Percentiles rank a stretch among this genome's conserved stretches.
Conservation (phyloP, 1,140 invertebrate genomes). For the Lethrus apterus region DNA sequence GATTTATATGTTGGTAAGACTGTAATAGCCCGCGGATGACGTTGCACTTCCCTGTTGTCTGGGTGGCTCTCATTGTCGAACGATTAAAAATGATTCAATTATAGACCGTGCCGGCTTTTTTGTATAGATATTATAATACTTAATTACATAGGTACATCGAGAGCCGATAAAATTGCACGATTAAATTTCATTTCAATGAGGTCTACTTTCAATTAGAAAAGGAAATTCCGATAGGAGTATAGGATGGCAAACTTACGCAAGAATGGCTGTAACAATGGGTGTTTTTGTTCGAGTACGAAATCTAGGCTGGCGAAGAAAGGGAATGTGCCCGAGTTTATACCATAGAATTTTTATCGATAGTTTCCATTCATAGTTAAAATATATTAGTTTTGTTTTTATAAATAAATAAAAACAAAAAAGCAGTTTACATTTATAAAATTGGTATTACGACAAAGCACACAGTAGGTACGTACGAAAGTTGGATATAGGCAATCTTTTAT, state of each 20-base stretch:
- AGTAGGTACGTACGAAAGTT: too few relatives aligned
- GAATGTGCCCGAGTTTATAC: too few relatives aligned
- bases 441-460: too few relatives aligned
- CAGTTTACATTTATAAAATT: too few relatives aligned
- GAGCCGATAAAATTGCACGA: neutral
- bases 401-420: too few relatives aligned
- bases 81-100: conserved; percentile 7
- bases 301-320: too few relatives aligned
- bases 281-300: neutral
- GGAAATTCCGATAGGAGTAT: neutral
- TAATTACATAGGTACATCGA: neutral
- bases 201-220: conserved; percentile 9
- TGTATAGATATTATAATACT: neutral
- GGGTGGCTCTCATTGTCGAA: conserved; percentile 12
- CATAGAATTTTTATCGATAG: too few relatives aligned
- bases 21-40: conserved; percentile 8
- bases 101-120: neutral
- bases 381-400: too few relatives aligned
- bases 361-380: too few relatives aligned
- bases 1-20: conserved; percentile 10
- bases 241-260: neutral
- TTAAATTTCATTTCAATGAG: neutral
- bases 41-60: conserved; percentile 14
- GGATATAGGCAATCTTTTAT: too few relatives aligned
- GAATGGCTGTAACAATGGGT: conserved; percentile 2